Base-by-base conservation (phyloP, 2,113 vertebrate species). In the Callospermophilus lateralis region DNA sequence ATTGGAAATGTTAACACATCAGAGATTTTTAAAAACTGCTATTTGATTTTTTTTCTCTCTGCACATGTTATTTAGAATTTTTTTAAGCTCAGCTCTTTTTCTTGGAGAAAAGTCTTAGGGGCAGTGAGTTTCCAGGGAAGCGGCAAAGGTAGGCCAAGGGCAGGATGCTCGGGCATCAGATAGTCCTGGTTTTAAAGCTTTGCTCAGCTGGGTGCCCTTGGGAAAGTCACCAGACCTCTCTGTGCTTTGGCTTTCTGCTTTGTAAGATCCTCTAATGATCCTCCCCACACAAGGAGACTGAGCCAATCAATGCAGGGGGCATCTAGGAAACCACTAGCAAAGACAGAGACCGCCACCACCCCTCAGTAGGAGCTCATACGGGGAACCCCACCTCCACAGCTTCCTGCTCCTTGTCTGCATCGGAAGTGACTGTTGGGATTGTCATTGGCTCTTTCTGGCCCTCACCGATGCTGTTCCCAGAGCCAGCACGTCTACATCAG, bases 371-470 rank as follows among this genome's bases (percentile, higher is more conserved):
- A 15, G n/a, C 2, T 10, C 48, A 10, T 0, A 3, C n/a, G 2
- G 55, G n/a, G 17, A 20, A 30, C 30, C 74, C 55, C 16, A 22
- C 45, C 89, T 19, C 55, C 53, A 11, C n/a, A 4, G 30, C 39
- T 8, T 70, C 48, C 51, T 8, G 13, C 68, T 34, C 30, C 37
- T 12, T 7, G 8, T 4, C 7, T 0, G 8, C n/a, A 1, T 0
- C 3, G 55, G 6, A 20, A 20, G 73, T 22, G 53, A 39, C 74
- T 86, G 65, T 73, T 8, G 37, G 76, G 30, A 45, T n/a, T 10
- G 16, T 17, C 48, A 20, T 8, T 0, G 63, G 48, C 61, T 17
- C n/a, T 45, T 19, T 55, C 39, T 1, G n/a, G 30, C 89, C 39
- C 2, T 32, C 68, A 1, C 4, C 1, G 4, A 16, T 9, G 74